Evolutionary conservation across 2,797 vertebrate genomes (phyloP).

Genomic region (Cercopithecus diana): DNA sequence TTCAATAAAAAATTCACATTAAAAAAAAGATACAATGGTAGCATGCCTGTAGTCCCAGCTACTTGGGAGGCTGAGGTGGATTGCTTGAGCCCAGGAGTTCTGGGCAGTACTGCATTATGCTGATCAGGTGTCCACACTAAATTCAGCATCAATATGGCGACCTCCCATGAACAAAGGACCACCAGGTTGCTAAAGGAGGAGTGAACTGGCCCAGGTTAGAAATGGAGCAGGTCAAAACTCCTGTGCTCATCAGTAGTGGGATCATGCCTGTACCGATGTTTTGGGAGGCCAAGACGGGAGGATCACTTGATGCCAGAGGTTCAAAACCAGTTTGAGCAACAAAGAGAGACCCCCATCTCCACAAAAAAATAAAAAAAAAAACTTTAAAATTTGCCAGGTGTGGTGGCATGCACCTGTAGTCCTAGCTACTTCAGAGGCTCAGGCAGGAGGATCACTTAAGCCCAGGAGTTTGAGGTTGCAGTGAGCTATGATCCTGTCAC

Average conservation of each 20-base stretch:
- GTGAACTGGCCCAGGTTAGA: not conserved
- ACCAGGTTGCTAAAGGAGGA: not conserved
- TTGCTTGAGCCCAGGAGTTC: not conserved
- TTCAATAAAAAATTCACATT: not conserved
- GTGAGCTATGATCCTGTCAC: not conserved
- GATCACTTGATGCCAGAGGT: not conserved
- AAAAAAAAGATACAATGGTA: not conserved
- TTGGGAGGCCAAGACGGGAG: not conserved
- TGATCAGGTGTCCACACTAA: not conserved
- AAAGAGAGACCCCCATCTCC: not conserved
- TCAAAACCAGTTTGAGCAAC: not conserved
- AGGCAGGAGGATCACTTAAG: not conserved
- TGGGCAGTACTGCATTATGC: not conserved
- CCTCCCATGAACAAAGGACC: not conserved
- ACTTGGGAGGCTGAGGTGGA: not conserved
- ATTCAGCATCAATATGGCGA: not conserved
- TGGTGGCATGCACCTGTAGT: not conserved
- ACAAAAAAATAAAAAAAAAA: too few species aligned
- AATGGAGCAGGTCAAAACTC: not conserved
- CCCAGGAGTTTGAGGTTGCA: not conserved
- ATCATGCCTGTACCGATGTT: not conserved
- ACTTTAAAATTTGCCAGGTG: not conserved
- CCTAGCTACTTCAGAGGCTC: not conserved
- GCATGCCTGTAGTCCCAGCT: not conserved
- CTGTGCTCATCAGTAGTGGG: not conserved